phyloP scores from a whole-genome alignment of 2,888 invertebrate species.

The Heliconius aoede region DNA sequence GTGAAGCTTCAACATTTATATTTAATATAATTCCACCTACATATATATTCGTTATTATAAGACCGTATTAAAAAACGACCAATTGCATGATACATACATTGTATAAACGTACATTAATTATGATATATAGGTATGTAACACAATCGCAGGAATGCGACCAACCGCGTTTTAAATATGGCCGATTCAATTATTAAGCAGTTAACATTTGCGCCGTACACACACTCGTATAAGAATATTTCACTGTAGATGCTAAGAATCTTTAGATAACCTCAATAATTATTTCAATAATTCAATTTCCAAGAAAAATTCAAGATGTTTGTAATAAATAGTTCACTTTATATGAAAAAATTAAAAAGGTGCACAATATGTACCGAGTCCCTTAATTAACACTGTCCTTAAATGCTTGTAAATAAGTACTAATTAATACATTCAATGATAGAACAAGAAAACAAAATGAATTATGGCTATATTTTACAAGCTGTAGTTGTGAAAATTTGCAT shows the following conservation, averaged over 20 bases:
- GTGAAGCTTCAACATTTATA: too few species aligned
- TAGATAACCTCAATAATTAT: neutral
- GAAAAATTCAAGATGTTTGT: slow-evolving; percentile 9
- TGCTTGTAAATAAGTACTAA: neutral
- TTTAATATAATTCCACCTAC: too few species aligned
- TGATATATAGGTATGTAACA: too few species aligned
- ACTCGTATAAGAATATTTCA: neutral
- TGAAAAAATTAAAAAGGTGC: too few species aligned
- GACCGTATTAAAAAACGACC: neutral
- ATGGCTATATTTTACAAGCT: neutral
- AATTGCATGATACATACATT: neutral
- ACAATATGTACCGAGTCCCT: neutral
- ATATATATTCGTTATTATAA: too few species aligned
- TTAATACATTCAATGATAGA: neutral
- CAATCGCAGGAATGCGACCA: neutral
- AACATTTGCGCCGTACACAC: neutral
- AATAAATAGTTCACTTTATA: neutral
- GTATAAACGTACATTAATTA: neutral
- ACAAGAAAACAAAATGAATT: neutral
- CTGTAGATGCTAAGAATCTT: too few species aligned
- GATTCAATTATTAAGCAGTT: neutral
- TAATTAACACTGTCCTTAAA: slow-evolving; percentile 4
- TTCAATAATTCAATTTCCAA: slow-evolving; percentile 3
- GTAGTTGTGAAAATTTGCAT: neutral
- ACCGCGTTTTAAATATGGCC: slow-evolving; percentile 6